A percentile compares a stretch with the other conserved stretches of the same genome.
phyloP scores from a whole-genome alignment of 2,888 invertebrate genomes.

The Agonopterix arenella region DNA sequence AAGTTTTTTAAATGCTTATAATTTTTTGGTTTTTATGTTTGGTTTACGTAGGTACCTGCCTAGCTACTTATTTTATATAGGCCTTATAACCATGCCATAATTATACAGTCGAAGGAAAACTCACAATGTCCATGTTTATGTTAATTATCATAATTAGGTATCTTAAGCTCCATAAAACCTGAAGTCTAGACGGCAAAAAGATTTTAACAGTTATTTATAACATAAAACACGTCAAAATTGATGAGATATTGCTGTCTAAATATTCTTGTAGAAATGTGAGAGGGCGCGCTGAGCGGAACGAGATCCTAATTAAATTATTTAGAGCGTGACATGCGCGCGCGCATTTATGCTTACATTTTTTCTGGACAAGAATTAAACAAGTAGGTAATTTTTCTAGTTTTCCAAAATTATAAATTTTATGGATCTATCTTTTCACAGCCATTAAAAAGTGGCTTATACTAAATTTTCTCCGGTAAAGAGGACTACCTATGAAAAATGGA shows the following conservation, averaged over 20 bases:
- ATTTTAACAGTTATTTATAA: constrained; percentile 10
- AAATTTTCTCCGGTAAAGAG: too few relatives aligned
- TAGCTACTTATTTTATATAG: too few relatives aligned
- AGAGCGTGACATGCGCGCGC: constrained; percentile 58
- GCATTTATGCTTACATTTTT: constrained; percentile 42
- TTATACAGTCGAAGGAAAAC: too few relatives aligned
- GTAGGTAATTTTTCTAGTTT: constrained; percentile 7
- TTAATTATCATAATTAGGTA: constrained; percentile 5
- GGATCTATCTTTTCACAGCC: too few relatives aligned
- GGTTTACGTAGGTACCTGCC: too few relatives aligned
- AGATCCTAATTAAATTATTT: constrained; percentile 71
- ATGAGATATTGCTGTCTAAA: constrained; percentile 44
- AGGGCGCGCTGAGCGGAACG: constrained; percentile 57
- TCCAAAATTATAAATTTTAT: too few relatives aligned
- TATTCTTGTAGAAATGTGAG: constrained; percentile 58
- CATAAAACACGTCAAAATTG: constrained; percentile 37
- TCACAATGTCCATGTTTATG: neutral
- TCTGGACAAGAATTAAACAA: constrained; percentile 35
- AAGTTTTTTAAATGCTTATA: too few relatives aligned
- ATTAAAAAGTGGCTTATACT: too few relatives aligned
- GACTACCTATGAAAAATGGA: too few relatives aligned
- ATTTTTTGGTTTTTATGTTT: too few relatives aligned
- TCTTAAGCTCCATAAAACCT: too few relatives aligned
- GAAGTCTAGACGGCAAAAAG: constrained; percentile 6
- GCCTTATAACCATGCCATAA: too few relatives aligned